Conservation (phyloP, 2,888 invertebrate species). For the Heteromyza rotundicornis region DNA sequence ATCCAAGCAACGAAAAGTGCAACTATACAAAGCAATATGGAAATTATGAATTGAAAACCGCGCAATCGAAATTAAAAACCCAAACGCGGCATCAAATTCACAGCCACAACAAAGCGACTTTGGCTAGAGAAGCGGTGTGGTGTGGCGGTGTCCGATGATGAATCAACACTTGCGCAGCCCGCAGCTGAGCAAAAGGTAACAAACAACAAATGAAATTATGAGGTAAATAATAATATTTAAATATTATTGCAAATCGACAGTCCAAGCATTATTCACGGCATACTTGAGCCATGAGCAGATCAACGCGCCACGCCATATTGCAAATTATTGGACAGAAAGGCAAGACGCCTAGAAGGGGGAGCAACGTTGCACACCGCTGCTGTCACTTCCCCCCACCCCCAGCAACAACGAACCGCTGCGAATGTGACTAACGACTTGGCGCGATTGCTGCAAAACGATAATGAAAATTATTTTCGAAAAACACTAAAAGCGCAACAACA, state of each 20-base stretch:
- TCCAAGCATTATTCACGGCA: conserved; percentile 31
- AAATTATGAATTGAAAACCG: conserved; percentile 3
- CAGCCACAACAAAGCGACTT: neutral
- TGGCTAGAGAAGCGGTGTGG: conserved; percentile 11
- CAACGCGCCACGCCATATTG: neutral
- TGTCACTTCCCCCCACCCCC: too few species aligned
- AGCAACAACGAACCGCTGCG: conserved; percentile 9
- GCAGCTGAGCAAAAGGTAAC: neutral
- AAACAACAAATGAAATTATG: neutral
- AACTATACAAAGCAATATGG: neutral
- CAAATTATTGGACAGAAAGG: neutral
- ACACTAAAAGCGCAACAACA: neutral
- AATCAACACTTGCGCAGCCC: conserved; percentile 31
- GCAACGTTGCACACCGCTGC: too few species aligned
- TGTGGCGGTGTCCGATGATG: conserved; percentile 32
- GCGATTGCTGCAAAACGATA: conserved; percentile 47
- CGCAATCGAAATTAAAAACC: neutral
- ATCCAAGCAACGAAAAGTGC: neutral
- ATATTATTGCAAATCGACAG: conserved; percentile 34
- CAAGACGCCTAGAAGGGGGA: too few species aligned
- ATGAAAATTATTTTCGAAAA: conserved; percentile 40
- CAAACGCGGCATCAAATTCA: neutral
- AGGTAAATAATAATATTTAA: conserved; percentile 31
- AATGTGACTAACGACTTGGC: conserved; percentile 32
- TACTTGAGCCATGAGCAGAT: conserved; percentile 17